Evolutionary conservation across 2,888 invertebrate genomes (phyloP).

Genomic region (Andrena fulva): DNA sequence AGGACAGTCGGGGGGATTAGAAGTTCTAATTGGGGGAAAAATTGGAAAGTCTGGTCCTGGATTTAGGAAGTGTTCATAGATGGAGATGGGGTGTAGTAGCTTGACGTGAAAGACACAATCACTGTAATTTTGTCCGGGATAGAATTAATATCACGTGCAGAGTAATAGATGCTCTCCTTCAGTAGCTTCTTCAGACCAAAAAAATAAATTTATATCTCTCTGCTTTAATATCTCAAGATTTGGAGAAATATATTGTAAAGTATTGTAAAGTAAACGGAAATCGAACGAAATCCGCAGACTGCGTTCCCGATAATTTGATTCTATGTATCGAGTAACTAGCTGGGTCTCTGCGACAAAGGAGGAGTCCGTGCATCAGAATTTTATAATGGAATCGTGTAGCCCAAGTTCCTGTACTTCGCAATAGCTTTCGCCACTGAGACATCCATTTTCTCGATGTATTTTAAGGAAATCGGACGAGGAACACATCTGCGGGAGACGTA

Average conservation of each 20-base stretch:
- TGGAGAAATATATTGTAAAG: neutral
- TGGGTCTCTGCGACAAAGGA: neutral
- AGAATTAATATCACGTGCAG: no score
- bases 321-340: constrained; percentile 3
- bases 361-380: neutral
- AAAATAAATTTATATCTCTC: neutral
- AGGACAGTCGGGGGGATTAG: no score
- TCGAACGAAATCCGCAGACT: neutral
- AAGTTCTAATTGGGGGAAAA: no score
- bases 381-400: neutral
- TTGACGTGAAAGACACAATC: no score
- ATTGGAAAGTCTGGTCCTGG: no score
- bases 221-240: neutral
- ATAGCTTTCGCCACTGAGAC: neutral
- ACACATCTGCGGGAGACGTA: no score
- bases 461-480: neutral
- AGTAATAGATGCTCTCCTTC: no score
- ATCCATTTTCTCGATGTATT: neutral
- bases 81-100: no score
- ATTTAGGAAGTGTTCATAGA: no score
- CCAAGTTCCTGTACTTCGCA: neutral
- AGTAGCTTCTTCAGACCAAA: no score
- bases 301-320: constrained; percentile 1
- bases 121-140: no score
- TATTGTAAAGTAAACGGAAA: neutral